A percentile compares a stretch with the other conserved stretches of the same genome.
Evolutionary conservation across 2,113 vertebrate genomes (phyloP).

Genomic region (Saguinus midas): DNA sequence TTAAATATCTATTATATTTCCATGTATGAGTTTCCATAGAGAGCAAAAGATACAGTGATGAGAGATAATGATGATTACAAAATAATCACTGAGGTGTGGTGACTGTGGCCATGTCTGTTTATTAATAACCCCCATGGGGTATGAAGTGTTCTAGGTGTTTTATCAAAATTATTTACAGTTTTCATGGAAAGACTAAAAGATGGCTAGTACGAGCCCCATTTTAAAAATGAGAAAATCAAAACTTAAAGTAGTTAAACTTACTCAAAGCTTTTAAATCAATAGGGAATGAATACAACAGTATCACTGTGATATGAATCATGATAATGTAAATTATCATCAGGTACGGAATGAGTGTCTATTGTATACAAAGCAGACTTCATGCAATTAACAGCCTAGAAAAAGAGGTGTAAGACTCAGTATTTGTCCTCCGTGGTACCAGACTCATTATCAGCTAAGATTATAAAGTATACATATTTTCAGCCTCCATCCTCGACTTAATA

Average conservation of each 20-base stretch:
- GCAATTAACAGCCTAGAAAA: not conserved
- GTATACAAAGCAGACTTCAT: not conserved
- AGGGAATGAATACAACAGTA: not conserved
- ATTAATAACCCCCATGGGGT: not conserved
- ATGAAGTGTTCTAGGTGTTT: not conserved
- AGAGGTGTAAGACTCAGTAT: not conserved
- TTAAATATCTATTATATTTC: not conserved
- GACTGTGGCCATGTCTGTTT: not conserved
- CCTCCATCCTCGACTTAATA: not conserved
- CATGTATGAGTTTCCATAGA: not conserved
- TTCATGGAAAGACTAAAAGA: not conserved
- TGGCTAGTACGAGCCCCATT: not conserved
- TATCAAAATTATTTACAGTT: not conserved
- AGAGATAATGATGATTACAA: not conserved
- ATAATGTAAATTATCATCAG: not conserved
- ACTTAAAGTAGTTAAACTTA: not conserved
- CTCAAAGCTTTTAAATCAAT: not conserved
- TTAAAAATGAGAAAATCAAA: not conserved
- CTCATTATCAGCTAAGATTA: not conserved
- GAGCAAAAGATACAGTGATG: not conserved
- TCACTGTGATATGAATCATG: not conserved
- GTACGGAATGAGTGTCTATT: not conserved
- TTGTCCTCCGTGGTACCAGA: not conserved
- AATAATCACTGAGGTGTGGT: not conserved
- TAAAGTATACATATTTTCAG: not conserved